phyloP scores from a whole-genome alignment of 2,888 invertebrate species.

The Athalia cordata region DNA sequence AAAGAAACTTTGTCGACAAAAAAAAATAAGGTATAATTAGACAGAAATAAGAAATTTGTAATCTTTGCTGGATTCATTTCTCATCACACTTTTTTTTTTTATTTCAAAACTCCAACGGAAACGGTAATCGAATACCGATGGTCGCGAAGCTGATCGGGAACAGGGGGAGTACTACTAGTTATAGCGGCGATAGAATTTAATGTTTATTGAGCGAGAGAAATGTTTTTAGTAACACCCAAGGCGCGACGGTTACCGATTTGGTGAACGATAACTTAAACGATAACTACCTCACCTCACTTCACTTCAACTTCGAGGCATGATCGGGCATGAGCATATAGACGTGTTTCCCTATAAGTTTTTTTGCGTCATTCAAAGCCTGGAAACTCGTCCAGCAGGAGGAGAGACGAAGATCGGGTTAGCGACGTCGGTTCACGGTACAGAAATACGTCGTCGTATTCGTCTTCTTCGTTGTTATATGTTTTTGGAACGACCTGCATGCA shows the following conservation, averaged over 20 bases:
- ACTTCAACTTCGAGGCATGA: neutral
- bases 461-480: constrained; percentile 5
- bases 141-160: too few relatives aligned
- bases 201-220: constrained; percentile 32
- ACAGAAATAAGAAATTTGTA: too few relatives aligned
- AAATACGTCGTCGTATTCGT: neutral
- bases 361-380: neutral
- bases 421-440: too few relatives aligned
- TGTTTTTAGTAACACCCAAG: constrained; percentile 34
- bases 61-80: too few relatives aligned
- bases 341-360: too few relatives aligned
- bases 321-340: too few relatives aligned
- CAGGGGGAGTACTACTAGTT: neutral
- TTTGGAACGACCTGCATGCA: constrained; percentile 18
- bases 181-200: constrained; percentile 28
- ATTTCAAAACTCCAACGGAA: neutral
- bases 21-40: too few relatives aligned
- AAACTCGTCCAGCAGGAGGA: neutral
- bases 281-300: constrained; percentile 19
- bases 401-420: neutral
- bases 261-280: constrained; percentile 37
- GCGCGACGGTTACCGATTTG: constrained; percentile 35
- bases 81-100: neutral
- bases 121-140: too few relatives aligned
- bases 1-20: too few relatives aligned